Conservation (phyloP, 2,888 invertebrate species). For the Eilema sororculum region DNA sequence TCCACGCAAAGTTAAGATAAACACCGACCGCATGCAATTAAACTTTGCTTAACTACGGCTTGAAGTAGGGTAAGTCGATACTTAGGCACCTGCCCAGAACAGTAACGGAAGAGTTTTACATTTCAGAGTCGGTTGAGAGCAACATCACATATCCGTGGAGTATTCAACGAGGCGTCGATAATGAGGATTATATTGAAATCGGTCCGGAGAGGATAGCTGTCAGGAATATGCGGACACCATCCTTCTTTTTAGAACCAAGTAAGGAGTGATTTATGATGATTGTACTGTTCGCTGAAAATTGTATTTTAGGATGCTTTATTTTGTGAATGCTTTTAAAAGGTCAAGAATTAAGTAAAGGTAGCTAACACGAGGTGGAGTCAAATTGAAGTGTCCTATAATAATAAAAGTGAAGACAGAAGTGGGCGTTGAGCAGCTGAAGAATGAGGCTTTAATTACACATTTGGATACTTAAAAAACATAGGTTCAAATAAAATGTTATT, state of each 20-base stretch:
- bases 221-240: slow-evolving; percentile 72
- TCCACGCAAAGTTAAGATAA: slow-evolving; percentile 20
- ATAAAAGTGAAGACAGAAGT: no score
- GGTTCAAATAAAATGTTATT: no score
- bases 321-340: slow-evolving; percentile 15
- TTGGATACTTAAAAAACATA: no score
- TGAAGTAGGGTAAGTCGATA: background rate
- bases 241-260: slow-evolving; percentile 78
- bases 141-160: slow-evolving; percentile 76
- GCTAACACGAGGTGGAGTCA: no score
- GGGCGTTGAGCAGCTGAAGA: no score
- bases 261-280: slow-evolving; percentile 46
- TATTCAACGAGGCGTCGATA: slow-evolving; percentile 68
- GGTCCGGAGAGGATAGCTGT: slow-evolving; percentile 77
- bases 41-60: slow-evolving; percentile 40
- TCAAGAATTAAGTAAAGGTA: no score
- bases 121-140: slow-evolving; percentile 76
- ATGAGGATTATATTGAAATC: slow-evolving; percentile 76
- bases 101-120: slow-evolving; percentile 33
- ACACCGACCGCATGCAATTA: slow-evolving; percentile 32
- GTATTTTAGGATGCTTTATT: slow-evolving; percentile 16
- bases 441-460: no score
- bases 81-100: background rate
- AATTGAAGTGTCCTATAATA: no score
- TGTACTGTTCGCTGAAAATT: slow-evolving; percentile 16